These are phyloP conservation scores for Cavia porcellus DNA, from an alignment of 2,113 vertebrate species.

Conservation along the genomic window DNA sequence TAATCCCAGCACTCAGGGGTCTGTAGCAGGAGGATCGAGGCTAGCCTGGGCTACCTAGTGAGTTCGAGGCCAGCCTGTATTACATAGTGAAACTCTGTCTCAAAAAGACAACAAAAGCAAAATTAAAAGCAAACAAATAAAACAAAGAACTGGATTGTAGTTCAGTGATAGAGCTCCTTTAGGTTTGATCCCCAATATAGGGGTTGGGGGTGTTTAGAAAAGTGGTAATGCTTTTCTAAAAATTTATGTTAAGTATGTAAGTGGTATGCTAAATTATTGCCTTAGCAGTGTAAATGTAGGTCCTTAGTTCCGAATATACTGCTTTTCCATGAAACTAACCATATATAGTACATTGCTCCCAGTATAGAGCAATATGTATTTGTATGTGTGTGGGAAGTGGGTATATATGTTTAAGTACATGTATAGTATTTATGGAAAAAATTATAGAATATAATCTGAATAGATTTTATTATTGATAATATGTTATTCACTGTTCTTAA, in stretches of 20 bases:
- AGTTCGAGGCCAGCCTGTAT: neutral
- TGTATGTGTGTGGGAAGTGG: neutral
- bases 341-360: neutral
- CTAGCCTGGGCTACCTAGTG: neutral
- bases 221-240: conserved; percentile 27
- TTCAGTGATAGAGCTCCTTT: neutral
- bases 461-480: conserved; percentile 28
- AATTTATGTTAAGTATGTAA: conserved; percentile 47
- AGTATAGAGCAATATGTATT: neutral
- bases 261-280: conserved; percentile 37
- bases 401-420: conserved; percentile 2
- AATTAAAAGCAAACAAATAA: too few species aligned
- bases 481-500: conserved; percentile 11
- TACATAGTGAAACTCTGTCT: neutral
- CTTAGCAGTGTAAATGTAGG: conserved; percentile 29
- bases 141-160: neutral
- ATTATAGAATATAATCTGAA: neutral
- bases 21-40: neutral
- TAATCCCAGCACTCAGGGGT: neutral
- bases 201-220: neutral
- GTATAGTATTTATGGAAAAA: conserved; percentile 6
- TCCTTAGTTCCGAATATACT: conserved; percentile 27
- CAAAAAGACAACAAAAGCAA: neutral
- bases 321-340: neutral
- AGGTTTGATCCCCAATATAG: neutral